Conservation (phyloP, 2,888 invertebrate genomes). For the Drosophila recens region DNA sequence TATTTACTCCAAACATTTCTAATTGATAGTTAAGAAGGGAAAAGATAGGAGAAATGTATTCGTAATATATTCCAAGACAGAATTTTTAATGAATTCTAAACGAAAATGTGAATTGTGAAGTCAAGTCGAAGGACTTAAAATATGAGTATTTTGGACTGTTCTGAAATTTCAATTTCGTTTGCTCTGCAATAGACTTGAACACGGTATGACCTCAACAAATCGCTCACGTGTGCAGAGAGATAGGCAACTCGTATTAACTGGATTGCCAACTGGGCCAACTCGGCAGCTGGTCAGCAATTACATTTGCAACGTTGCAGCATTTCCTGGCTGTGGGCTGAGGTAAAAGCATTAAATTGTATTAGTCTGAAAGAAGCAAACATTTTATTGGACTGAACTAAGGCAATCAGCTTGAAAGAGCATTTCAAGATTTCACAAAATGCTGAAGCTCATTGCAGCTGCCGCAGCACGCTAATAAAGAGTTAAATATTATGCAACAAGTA, state of each 20-base stretch:
- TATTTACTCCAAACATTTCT: slow-evolving; percentile 37
- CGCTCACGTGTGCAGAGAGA: slow-evolving; percentile 41
- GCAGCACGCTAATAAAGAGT: slow-evolving; percentile 67
- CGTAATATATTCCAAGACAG: slow-evolving; percentile 5
- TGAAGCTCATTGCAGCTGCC: slow-evolving; percentile 25
- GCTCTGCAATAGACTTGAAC: slow-evolving; percentile 5
- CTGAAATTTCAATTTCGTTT: slow-evolving; percentile 21
- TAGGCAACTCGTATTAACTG: slow-evolving; percentile 25
- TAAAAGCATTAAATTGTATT: slow-evolving; percentile 70
- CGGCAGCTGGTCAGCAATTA: slow-evolving; percentile 54
- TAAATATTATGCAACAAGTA: slow-evolving; percentile 79
- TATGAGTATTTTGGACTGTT: slow-evolving; percentile 13
- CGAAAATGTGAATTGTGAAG: slow-evolving; percentile 7
- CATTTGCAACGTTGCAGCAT: slow-evolving; percentile 51
- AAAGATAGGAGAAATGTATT: not conserved
- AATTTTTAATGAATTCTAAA: slow-evolving; percentile 35
- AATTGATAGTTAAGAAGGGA: slow-evolving; percentile 40
- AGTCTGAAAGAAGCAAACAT: slow-evolving; percentile 54
- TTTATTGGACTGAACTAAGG: slow-evolving; percentile 58
- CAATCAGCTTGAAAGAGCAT: slow-evolving; percentile 73
- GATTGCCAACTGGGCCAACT: slow-evolving; percentile 27
- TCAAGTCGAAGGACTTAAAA: not conserved
- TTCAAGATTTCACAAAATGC: slow-evolving; percentile 54
- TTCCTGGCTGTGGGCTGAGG: slow-evolving; percentile 42
- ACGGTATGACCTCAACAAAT: slow-evolving; percentile 27